A percentile compares a stretch with the other conserved stretches of the same genome.
Conservation (phyloP, 1,140 invertebrate species). For the Bombus haemorrhoidalis region DNA sequence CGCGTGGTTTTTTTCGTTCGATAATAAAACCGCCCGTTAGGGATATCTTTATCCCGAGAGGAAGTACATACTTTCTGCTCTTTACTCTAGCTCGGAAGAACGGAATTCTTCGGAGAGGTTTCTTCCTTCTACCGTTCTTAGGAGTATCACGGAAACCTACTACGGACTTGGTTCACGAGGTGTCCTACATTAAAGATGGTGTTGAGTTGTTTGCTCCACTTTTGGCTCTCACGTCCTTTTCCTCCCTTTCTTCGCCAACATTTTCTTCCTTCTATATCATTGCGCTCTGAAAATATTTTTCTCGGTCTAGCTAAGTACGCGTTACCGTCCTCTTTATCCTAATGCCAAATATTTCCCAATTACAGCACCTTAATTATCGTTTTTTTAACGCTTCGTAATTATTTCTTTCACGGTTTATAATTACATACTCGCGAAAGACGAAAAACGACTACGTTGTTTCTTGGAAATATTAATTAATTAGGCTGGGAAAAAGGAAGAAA, state of each 20-base stretch:
- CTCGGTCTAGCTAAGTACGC: background rate
- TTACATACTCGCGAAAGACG: too few relatives aligned
- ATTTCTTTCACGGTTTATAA: too few relatives aligned
- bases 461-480: background rate
- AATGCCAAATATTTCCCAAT: background rate
- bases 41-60: slow-evolving; percentile 34
- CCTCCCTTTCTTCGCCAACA: slow-evolving; percentile 1
- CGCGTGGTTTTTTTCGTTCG: background rate
- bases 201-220: slow-evolving; percentile 52
- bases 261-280: slow-evolving; percentile 8
- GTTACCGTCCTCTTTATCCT: background rate
- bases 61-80: slow-evolving; percentile 42
- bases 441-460: background rate
- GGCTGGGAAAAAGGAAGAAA: background rate
- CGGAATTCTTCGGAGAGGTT: slow-evolving; percentile 48
- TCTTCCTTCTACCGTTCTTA: slow-evolving; percentile 12
- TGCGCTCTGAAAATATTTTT: slow-evolving; percentile 27
- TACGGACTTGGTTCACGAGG: slow-evolving; percentile 14
- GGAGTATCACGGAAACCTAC: slow-evolving; percentile 35
- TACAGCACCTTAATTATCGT: background rate
- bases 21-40: slow-evolving; percentile 46
- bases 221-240: slow-evolving; percentile 3
- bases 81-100: slow-evolving; percentile 26
- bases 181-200: slow-evolving; percentile 54
- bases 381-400: background rate